phyloP scores from a whole-genome alignment of 2,797 vertebrate species.

The Loris lydekkerianus region DNA sequence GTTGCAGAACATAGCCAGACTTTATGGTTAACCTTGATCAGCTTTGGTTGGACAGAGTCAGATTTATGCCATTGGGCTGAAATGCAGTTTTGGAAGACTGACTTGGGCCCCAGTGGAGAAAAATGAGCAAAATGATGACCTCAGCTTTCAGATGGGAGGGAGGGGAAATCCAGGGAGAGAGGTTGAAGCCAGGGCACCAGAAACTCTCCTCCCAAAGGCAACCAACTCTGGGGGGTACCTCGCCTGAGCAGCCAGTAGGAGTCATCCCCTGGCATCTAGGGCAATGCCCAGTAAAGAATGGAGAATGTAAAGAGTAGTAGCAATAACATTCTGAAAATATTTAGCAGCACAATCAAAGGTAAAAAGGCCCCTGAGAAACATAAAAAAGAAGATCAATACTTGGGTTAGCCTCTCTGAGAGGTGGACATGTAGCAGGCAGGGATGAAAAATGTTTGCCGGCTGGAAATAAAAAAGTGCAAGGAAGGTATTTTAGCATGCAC shows the following conservation, averaged over 20 bases:
- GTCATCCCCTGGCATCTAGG: neutral
- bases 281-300: neutral
- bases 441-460: neutral
- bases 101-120: neutral
- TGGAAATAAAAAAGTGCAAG: neutral
- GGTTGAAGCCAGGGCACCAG: neutral
- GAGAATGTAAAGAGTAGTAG: neutral
- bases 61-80: neutral
- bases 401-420: neutral
- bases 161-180: neutral
- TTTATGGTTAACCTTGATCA: neutral
- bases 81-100: neutral
- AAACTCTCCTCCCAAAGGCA: neutral
- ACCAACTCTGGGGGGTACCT: neutral
- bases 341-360: neutral
- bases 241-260: accelerated
- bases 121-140: neutral
- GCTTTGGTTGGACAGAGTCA: neutral
- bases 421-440: accelerated
- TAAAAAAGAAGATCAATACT: neutral
- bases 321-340: neutral
- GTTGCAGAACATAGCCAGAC: neutral
- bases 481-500: accelerated
- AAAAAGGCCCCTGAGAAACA: neutral
- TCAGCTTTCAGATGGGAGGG: neutral